phyloP scores from a whole-genome alignment of 2,113 vertebrate species.

The Hippocampus barbouri region DNA sequence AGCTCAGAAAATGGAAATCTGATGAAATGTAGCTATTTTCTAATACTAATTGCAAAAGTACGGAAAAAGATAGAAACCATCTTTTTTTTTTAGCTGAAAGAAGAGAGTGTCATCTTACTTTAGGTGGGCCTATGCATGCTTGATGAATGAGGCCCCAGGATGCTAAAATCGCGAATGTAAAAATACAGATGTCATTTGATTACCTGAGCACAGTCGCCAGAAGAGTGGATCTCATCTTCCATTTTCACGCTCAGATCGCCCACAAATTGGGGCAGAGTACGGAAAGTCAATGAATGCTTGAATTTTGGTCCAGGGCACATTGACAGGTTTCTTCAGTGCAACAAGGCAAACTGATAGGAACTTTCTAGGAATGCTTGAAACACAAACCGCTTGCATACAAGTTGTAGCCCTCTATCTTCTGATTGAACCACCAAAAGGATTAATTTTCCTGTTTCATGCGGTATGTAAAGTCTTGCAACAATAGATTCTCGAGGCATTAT shows the following conservation, averaged over 20 bases:
- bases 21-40: too few species aligned
- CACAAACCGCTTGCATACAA: background rate
- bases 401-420: conserved; percentile 27
- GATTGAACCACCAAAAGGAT: conserved; percentile 32
- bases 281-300: background rate
- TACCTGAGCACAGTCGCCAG: background rate
- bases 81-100: too few species aligned
- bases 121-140: too few species aligned
- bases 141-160: too few species aligned
- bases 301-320: background rate
- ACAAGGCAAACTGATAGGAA: background rate
- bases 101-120: too few species aligned
- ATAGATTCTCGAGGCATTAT: conserved; percentile 31
- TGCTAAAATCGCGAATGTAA: too few species aligned
- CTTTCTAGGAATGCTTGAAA: background rate
- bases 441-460: conserved; percentile 46
- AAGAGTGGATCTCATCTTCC: background rate
- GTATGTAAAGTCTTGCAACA: conserved; percentile 21
- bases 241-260: background rate
- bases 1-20: too few species aligned
- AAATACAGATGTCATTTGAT: too few species aligned
- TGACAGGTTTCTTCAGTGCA: background rate
- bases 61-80: too few species aligned
- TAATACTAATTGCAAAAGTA: too few species aligned
- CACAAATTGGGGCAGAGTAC: background rate